Base-by-base conservation (phyloP, 2,113 vertebrate genomes). In the Chlamydotis undulata region DNA sequence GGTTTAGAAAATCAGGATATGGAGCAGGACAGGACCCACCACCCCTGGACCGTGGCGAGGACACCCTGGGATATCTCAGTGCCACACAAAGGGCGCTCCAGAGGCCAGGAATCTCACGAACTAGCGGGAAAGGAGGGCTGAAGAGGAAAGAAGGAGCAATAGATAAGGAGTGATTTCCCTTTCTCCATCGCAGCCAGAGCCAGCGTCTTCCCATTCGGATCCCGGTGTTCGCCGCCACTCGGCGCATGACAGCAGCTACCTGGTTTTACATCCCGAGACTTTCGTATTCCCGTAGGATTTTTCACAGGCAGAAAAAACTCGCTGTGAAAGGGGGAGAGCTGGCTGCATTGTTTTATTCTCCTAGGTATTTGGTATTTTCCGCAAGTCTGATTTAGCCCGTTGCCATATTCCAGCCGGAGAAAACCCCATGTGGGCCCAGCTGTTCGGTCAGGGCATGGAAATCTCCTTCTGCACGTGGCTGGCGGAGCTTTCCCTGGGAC, bases 361-460 rank as follows among this genome's bases (percentile, higher is more conserved):
- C 22, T n/a, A 92, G 86, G 91, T 85, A 78, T 81, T 90, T 91
- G 86, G 91, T 85, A 78, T 81, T 90, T 91, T 87, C 69, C 89
- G 73, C 53, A 21, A 56, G 31, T 16, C 77, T 57, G 70, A 26
- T 68, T 71, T 47, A 96, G 76, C 43, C 56, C 2, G 0, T 60
- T 69, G 81, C 53, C 52, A 65, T 78, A 35, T 69, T 89, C 63
- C 84, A 91, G 89, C 81, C 19, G 19, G 47, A 93, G 84, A 50
- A 80, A 95, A 69, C 14, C 84, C 82, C 93, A 85, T 21, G 65
- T 79, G 84, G 91, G 45, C 41, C 84, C 94, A 91, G 89, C 93
- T 94, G 95, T 82, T 93, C 5, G 39, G 33, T 63, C 74, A 53
- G 65, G 80, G 73, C 92, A 80, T 39, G 84, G 95, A 96, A 96